These are phyloP conservation scores for Anseranas semipalmata DNA, from an alignment of 2,113 vertebrate species.

Conservation along the genomic window DNA sequence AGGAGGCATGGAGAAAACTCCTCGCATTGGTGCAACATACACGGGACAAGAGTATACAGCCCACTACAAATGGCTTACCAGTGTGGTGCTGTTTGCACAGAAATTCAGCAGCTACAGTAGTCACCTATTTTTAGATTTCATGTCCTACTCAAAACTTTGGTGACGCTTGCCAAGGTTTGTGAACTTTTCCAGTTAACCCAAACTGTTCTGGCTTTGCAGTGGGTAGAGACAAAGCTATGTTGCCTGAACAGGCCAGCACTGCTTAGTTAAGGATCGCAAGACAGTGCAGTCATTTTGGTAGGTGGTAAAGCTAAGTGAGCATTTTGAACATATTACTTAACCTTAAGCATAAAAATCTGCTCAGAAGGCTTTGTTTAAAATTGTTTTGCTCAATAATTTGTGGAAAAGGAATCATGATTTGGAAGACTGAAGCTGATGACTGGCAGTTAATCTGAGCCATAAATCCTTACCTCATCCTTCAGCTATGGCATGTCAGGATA, in stretches of 20 bases:
- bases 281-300: neutral
- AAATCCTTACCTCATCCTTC: conserved; percentile 62
- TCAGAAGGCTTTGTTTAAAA: neutral
- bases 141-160: neutral
- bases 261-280: neutral
- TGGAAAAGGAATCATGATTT: neutral
- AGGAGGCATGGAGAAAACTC: neutral
- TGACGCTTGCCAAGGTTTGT: neutral
- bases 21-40: neutral
- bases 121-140: neutral
- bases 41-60: neutral
- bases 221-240: neutral
- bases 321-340: neutral
- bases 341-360: neutral
- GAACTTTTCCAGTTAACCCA: neutral
- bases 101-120: neutral
- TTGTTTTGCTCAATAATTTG: neutral
- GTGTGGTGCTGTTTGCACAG: neutral
- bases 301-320: neutral
- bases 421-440: conserved; percentile 38
- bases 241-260: neutral
- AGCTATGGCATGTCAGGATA: conserved; percentile 42
- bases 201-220: neutral
- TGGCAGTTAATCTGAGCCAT: conserved; percentile 50
- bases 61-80: neutral